These are phyloP conservation scores for Euura saliciscinereae DNA, from an alignment of 1,140 invertebrate species.

Conservation along the genomic window DNA sequence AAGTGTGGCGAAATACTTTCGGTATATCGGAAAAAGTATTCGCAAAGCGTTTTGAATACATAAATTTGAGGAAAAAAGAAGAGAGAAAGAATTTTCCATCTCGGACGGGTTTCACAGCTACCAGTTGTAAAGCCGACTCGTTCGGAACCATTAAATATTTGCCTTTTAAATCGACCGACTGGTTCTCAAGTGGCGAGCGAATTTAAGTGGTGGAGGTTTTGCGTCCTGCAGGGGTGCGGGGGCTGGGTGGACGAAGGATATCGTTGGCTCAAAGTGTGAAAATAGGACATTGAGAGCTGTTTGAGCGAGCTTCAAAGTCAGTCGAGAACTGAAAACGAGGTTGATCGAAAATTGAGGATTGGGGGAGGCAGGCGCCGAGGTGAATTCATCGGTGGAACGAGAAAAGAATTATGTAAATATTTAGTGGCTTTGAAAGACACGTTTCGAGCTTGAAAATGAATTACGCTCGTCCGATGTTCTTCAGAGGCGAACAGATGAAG, in stretches of 20 bases:
- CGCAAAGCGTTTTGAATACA: too few relatives aligned
- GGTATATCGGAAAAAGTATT: too few relatives aligned
- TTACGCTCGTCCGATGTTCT: too few relatives aligned
- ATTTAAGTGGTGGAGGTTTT: background rate
- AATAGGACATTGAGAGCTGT: background rate
- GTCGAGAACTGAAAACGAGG: background rate
- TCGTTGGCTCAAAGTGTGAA: background rate
- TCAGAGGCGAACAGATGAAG: too few relatives aligned
- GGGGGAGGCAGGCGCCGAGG: background rate
- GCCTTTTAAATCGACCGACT: slow-evolving; percentile 4
- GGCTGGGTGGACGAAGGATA: background rate
- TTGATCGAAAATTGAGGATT: slow-evolving; percentile 7
- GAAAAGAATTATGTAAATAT: slow-evolving; percentile 1
- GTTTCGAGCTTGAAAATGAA: too few relatives aligned
- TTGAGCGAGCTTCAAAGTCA: slow-evolving; percentile 2
- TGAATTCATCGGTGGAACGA: background rate
- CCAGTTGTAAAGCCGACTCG: background rate
- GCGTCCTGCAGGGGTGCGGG: background rate
- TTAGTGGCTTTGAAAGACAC: background rate
- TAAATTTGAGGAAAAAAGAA: background rate
- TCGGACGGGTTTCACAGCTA: background rate
- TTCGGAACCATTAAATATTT: background rate
- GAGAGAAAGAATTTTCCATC: background rate
- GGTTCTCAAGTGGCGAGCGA: slow-evolving; percentile 3
- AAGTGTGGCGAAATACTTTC: too few relatives aligned